Conservation (phyloP, 2,797 vertebrate genomes). For the Lepus oiostolus region DNA sequence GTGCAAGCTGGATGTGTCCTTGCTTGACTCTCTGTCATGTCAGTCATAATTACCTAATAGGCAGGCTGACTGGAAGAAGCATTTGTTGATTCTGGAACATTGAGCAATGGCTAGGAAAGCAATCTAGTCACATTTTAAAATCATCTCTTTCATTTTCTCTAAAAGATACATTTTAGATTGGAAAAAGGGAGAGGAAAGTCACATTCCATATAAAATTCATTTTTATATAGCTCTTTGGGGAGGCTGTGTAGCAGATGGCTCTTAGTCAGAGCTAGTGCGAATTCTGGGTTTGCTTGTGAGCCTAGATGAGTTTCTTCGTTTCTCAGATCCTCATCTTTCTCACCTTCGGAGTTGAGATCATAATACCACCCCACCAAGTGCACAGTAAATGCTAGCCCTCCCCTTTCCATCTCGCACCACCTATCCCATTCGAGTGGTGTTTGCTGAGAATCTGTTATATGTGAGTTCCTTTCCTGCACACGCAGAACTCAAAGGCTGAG, state of each 20-base stretch:
- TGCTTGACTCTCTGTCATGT: not conserved
- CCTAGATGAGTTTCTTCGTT: not conserved
- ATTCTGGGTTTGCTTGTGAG: conserved; percentile 54
- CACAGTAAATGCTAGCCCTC: not conserved
- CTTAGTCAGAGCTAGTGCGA: conserved; percentile 31
- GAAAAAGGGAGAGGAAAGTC: not conserved
- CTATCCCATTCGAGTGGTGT: not conserved
- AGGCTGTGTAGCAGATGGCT: conserved; percentile 54
- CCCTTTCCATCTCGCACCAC: not conserved
- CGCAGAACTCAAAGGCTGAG: not conserved
- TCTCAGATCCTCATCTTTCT: conserved; percentile 1
- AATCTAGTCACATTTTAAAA: conserved; percentile 19
- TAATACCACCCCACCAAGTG: not conserved
- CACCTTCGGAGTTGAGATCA: not conserved
- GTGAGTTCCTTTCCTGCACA: not conserved
- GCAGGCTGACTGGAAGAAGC: conserved; percentile 12
- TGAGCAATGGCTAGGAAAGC: conserved; percentile 30
- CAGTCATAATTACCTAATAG: conserved; percentile 55
- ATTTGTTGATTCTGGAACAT: conserved; percentile 9
- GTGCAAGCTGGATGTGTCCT: not conserved
- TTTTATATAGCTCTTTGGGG: conserved; percentile 57
- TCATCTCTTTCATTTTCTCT: conserved; percentile 42
- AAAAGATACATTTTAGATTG: conserved; percentile 26
- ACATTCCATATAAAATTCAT: conserved; percentile 65
- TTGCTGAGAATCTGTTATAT: not conserved